phyloP scores from a whole-genome alignment of 2,113 vertebrate genomes.

The Pseudois nayaur region DNA sequence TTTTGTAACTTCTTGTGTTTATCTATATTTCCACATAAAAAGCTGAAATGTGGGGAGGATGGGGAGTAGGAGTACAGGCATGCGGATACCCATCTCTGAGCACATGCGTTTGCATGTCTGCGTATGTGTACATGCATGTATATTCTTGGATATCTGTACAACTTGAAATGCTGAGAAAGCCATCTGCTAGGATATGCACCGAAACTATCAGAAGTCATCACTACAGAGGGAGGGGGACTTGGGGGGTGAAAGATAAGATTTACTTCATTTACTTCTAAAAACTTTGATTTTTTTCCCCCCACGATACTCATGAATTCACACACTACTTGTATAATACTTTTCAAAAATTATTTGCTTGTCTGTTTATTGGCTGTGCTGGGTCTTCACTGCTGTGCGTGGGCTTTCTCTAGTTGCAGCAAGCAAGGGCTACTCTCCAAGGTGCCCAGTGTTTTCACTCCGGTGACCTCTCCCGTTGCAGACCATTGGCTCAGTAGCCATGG shows the following conservation, averaged over 20 bases:
- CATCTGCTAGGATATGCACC: background rate
- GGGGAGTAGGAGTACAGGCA: background rate
- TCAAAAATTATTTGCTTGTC: background rate
- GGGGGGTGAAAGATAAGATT: background rate
- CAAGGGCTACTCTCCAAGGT: background rate
- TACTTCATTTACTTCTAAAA: background rate
- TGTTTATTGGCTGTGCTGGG: background rate
- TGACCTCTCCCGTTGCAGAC: background rate
- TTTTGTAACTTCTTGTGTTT: background rate
- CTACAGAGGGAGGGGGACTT: background rate
- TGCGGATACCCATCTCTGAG: rapidly evolving
- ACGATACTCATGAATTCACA: background rate
- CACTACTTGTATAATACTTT: background rate
- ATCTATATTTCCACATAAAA: background rate
- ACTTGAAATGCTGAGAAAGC: background rate
- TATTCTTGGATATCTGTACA: rapidly evolving
- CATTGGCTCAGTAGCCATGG: rapidly evolving
- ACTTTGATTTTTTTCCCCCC: background rate
- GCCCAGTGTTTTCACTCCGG: background rate
- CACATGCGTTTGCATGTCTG: background rate
- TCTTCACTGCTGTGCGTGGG: background rate
- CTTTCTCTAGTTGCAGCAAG: background rate
- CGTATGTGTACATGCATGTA: rapidly evolving
- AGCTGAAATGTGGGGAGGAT: background rate
- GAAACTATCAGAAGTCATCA: background rate